Conservation (phyloP, 2,888 invertebrate species). For the Panopea generosa region DNA sequence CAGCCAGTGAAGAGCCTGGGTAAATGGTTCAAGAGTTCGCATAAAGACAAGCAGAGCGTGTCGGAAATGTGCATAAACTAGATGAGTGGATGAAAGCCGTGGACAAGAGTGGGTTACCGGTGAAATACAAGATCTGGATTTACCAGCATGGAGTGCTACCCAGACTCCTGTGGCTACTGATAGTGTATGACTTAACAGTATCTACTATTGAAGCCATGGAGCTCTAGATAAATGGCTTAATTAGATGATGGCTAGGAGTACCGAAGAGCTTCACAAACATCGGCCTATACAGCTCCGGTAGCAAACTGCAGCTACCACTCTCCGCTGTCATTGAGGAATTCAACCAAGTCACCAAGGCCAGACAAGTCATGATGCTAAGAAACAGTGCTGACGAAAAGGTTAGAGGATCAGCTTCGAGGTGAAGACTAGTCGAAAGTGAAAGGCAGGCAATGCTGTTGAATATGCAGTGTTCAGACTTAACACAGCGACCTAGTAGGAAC, state of each 20-base stretch:
- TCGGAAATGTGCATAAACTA: neutral
- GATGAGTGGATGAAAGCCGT: constrained; percentile 17
- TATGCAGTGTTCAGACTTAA: constrained; percentile 8
- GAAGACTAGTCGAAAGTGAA: neutral
- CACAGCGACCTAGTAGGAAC: too few relatives aligned
- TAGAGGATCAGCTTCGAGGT: neutral
- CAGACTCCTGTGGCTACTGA: constrained; percentile 14
- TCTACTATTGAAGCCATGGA: constrained; percentile 6
- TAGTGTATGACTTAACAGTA: constrained; percentile 2
- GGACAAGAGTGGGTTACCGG: constrained; percentile 19
- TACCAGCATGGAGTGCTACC: constrained; percentile 31
- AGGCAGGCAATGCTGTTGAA: constrained; percentile 11
- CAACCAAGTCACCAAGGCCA: neutral
- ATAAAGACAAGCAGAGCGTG: constrained; percentile 8
- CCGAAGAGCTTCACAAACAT: constrained; percentile 11
- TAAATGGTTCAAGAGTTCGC: constrained; percentile 20
- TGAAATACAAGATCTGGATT: constrained; percentile 19
- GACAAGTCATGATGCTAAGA: too few relatives aligned
- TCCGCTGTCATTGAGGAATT: neutral
- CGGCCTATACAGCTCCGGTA: constrained; percentile 12
- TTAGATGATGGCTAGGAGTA: constrained; percentile 10
- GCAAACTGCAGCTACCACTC: constrained; percentile 15
- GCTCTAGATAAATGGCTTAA: neutral
- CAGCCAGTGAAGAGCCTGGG: constrained; percentile 38
- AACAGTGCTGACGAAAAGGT: neutral